Percentiles rank a stretch among this genome's conserved stretches.
These are phyloP conservation scores for Aplocera efformata DNA, from an alignment of 2,888 invertebrate species.

Conservation along the genomic window DNA sequence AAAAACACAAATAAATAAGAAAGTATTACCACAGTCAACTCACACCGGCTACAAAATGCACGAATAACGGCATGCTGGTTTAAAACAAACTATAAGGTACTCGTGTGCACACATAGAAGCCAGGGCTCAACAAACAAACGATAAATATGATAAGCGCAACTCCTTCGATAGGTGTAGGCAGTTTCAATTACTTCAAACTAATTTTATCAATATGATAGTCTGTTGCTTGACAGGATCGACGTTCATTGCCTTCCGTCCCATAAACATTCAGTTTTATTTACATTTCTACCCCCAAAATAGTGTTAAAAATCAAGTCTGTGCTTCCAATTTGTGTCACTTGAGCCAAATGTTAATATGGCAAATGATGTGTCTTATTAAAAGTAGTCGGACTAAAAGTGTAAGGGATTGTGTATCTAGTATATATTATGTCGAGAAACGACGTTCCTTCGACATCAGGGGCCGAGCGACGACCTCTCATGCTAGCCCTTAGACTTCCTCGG, in stretches of 20 bases:
- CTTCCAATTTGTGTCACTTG: constrained; percentile 18
- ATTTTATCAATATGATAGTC: constrained; percentile 62
- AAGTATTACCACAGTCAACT: no score
- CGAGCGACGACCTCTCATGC: constrained; percentile 65
- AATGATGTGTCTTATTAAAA: constrained; percentile 44
- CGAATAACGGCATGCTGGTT: no score
- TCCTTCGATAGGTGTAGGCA: constrained; percentile 29
- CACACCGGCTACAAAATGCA: no score
- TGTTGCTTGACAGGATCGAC: constrained; percentile 24
- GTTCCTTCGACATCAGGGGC: constrained; percentile 45
- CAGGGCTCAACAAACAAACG: constrained; percentile 57
- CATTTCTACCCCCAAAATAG: constrained; percentile 16
- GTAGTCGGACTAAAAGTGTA: constrained; percentile 47
- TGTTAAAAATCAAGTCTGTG: constrained; percentile 4
- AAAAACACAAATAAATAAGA: no score
- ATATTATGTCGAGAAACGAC: constrained; percentile 46
- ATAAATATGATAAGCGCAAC: constrained; percentile 67
- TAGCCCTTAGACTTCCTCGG: constrained; percentile 66
- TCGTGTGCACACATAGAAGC: constrained; percentile 25
- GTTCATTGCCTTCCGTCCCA: constrained; percentile 9
- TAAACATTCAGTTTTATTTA: neutral
- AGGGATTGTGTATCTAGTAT: constrained; percentile 42
- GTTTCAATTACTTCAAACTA: constrained; percentile 57
- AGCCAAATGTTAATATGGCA: constrained; percentile 56
- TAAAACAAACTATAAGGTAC: no score